Evolutionary conservation across 2,888 invertebrate species (phyloP), one percentile per base, ranked within the genome.

Genomic region (Macrosiphum euphorbiae): DNA sequence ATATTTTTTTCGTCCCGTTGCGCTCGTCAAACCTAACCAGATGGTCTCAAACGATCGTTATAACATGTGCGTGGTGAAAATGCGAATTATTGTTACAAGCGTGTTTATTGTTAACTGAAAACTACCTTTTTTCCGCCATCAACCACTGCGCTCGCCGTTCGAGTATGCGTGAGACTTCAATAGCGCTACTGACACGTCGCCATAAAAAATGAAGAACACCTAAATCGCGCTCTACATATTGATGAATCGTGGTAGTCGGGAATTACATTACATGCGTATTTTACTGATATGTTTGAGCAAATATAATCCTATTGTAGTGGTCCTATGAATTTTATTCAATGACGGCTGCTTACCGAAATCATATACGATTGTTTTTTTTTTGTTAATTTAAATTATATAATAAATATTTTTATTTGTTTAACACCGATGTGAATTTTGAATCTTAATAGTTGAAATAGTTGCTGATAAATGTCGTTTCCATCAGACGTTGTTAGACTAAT

Each of bases 61-160:
- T 20, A 20, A 78, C n/a, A 78, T 44, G 92, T 88, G 92, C 92
- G 92, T 88, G 92, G 87, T 44, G n/a, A 88, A 92, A 92, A 92
- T 92, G 88, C 78, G 88, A 92, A 92, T 92, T 88, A 92, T 92
- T 92, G 67, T 92, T 88, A 88, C 88, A 78, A 92, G 78, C 78
- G 78, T 47, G 88, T 92, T 92, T 92, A 92, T 92, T 84, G 92
- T 92, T 92, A 92, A 88, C 87, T 78, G 67, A 92, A 92, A 88
- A 92, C 67, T 55, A 88, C 78, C 88, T 52, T 92, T 92, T 61
- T 78, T 47, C 16, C 61, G 3, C 58, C 52, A 26, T 26, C 47
- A n/a, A 52, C 88, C 52, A 35, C 35, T 20, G 78, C 35, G 8
- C 2, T 44, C 35, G 4, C 24, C 55, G 13, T 91, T 91, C 58